Evolutionary conservation across 2,113 vertebrate species (phyloP).

Genomic region (Machaerirhynchus nigripectus): DNA sequence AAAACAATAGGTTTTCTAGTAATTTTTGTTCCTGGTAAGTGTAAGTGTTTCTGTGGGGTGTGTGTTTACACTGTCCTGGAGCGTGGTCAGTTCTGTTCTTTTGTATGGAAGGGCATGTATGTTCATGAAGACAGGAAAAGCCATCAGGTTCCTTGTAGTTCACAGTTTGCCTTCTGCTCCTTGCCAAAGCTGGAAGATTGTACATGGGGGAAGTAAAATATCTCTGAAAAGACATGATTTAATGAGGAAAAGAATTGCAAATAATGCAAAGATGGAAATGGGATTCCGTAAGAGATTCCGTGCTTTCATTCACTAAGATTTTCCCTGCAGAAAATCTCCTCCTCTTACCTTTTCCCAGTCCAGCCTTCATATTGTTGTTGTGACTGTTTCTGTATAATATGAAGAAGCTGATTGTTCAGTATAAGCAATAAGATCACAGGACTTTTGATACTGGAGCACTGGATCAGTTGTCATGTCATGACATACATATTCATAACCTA

Average conservation of each 20-base stretch:
- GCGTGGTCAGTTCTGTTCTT: neutral
- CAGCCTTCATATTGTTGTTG: neutral
- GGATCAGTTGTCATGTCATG: conserved; percentile 16
- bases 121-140: neutral
- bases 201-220: neutral
- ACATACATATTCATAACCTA: conserved; percentile 64
- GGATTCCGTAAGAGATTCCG: neutral
- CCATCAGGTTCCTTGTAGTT: neutral
- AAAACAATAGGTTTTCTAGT: neutral
- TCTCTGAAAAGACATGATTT: neutral
- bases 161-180: neutral
- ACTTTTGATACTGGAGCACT: conserved; percentile 18
- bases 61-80: neutral
- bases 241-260: conserved; percentile 7
- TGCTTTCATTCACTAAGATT: neutral
- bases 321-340: neutral
- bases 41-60: neutral
- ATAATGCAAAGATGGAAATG: neutral
- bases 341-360: neutral
- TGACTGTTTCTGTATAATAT: neutral
- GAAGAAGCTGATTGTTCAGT: neutral
- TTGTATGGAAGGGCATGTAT: neutral
- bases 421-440: neutral
- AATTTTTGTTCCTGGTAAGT: neutral
- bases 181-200: neutral